Evolutionary conservation across 35 echinoderm and acorn worm species (phyloP), one percentile per base, ranked within the genome.

Genomic region (Apostichopus californicus): DNA sequence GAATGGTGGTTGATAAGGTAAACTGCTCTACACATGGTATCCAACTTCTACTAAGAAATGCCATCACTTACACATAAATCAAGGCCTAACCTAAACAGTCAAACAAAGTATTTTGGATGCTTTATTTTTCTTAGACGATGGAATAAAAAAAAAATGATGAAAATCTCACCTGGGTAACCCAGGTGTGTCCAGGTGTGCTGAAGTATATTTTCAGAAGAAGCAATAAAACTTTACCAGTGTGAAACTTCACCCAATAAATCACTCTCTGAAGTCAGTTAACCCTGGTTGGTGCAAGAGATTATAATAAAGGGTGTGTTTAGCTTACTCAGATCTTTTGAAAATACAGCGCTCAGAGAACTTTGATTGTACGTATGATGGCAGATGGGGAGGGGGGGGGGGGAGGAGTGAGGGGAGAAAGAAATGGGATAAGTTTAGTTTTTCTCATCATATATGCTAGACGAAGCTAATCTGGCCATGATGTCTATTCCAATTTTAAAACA

Each of bases 151-250:
- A 75, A 75, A 75, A 61, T 7, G 20, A 75, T 75, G 71, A n/a
- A 75, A 75, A 75, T 75, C 71, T 75, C 15, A 59, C 57, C 81
- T 85, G 55, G 17, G 55, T 58, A n/a, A 85, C 81, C 56, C 81
- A 85, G 81, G 81, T 85, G 81, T 85, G 81, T 85, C 56, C 81
- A 85, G 81, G 81, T 85, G 81, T 85, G 56, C 81, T 59, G 55
- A 85, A 85, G 81, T 85, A 85, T 85, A 85, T 85, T 85, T 85
- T 85, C 25, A 85, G 81, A 85, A 85, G 81, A 17, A 59, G 81
- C 81, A 22, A 85, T 85, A 85, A 85, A 75, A 85, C 55, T 20
- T 58, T 85, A 59, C 81, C 81, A 85, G 81, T 85, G 81, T 85
- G 81, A 85, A 60, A 85, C 17, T 54, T 21, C 81, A 58, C 81